phyloP scores from a whole-genome alignment of 1,140 invertebrate species.

The Octopus sinensis region DNA sequence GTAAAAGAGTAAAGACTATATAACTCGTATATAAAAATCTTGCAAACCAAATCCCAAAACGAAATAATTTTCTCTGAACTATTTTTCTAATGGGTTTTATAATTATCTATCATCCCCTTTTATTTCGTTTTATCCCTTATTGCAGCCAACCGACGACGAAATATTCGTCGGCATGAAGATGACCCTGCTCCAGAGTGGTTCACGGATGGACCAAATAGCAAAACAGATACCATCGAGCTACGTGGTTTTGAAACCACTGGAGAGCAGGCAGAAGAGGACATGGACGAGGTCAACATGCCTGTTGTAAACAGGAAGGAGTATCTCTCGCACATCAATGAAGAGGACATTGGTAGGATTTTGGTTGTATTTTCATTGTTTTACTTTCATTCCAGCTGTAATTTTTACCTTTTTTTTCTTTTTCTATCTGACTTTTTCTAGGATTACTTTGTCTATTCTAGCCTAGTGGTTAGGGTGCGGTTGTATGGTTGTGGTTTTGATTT shows the following conservation, averaged over 20 bases:
- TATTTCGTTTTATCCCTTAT: not conserved
- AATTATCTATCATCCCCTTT: not conserved
- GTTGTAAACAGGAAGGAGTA: not conserved
- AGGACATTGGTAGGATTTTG: not conserved
- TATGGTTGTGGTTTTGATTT: too few relatives aligned
- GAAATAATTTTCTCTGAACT: not conserved
- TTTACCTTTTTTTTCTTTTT: too few relatives aligned
- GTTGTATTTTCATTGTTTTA: too few relatives aligned
- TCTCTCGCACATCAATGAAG: not conserved
- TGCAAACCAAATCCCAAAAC: too few relatives aligned
- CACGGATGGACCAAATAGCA: conserved; percentile 81
- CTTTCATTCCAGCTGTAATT: too few relatives aligned
- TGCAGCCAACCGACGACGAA: not conserved
- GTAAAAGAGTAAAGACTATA: not conserved
- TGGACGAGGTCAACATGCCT: not conserved
- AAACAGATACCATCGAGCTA: conserved; percentile 88
- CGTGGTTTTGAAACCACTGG: conserved; percentile 79
- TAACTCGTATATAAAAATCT: not conserved
- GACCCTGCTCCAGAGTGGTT: conserved; percentile 66
- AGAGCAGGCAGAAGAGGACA: conserved; percentile 19
- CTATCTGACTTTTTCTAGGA: too few relatives aligned
- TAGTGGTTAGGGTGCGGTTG: too few relatives aligned
- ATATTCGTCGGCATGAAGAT: conserved; percentile 33
- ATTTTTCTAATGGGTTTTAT: not conserved
- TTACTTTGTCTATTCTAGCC: too few relatives aligned